Evolutionary conservation across 2,888 invertebrate genomes (phyloP).

Genomic region (Lepidonotus clava): DNA sequence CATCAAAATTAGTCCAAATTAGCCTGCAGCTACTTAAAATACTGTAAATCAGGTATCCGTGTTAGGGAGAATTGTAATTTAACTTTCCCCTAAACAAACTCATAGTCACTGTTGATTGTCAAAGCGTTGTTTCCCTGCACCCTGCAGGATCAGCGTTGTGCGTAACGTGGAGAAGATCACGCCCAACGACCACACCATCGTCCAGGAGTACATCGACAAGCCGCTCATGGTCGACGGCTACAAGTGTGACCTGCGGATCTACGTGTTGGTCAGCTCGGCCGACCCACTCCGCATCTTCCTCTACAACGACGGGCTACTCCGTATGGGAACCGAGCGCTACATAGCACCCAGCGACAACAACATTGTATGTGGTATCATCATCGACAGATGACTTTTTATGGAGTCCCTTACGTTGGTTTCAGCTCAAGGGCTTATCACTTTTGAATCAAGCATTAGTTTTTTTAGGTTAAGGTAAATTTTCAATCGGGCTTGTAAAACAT

Average conservation of each 20-base stretch:
- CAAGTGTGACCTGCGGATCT: conserved; percentile 80
- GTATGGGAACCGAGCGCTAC: conserved; percentile 80
- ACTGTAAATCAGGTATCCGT: no score
- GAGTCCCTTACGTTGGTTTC: no score
- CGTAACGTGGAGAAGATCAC: conserved; percentile 77
- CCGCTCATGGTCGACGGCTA: conserved; percentile 80
- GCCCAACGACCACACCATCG: conserved; percentile 76
- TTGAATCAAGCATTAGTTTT: no score
- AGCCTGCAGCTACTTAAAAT: no score
- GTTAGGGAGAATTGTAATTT: no score
- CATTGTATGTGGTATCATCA: conserved; percentile 70
- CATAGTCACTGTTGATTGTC: not conserved
- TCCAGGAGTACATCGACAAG: conserved; percentile 80
- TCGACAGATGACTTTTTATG: no score
- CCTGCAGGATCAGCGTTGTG: conserved; percentile 74
- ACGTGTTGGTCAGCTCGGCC: conserved; percentile 80
- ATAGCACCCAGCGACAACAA: conserved; percentile 76
- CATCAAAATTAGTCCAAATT: no score
- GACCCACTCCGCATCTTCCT: conserved; percentile 79
- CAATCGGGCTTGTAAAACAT: no score
- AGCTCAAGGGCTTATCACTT: no score
- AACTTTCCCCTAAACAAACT: no score
- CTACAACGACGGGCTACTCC: conserved; percentile 79
- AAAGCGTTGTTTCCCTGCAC: not conserved
- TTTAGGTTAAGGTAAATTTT: no score